Conservation (phyloP, 2,888 invertebrate genomes). For the Orthosia incerta region DNA sequence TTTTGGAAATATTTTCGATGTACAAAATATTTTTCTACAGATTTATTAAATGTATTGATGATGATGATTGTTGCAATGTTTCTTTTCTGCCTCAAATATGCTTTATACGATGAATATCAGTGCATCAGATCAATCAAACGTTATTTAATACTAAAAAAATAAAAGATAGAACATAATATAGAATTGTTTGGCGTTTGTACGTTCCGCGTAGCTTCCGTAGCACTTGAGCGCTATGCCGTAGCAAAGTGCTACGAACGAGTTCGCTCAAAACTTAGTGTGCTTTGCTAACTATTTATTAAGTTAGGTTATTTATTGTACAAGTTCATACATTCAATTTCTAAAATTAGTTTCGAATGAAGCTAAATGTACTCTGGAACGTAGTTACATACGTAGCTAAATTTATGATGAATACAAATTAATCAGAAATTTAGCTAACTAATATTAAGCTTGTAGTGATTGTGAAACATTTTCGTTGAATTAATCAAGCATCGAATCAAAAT, state of each 20-base stretch:
- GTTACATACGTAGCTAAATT: conserved; percentile 28
- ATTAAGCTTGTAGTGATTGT: neutral
- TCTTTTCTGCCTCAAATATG: neutral
- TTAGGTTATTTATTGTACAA: conserved; percentile 63
- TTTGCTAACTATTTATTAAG: conserved; percentile 62
- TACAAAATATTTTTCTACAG: too few species aligned
- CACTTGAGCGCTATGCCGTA: conserved; percentile 53
- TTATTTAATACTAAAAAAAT: neutral
- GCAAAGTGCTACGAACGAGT: conserved; percentile 55
- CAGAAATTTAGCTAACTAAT: conserved; percentile 15
- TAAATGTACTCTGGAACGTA: conserved; percentile 39
- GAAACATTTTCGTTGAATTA: conserved; percentile 9
- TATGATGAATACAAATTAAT: conserved; percentile 14
- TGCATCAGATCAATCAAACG: too few species aligned
- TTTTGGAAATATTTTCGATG: too few species aligned
- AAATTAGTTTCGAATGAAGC: conserved; percentile 50
- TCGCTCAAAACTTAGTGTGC: conserved; percentile 58
- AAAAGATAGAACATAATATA: conserved; percentile 24
- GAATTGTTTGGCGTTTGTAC: conserved; percentile 47
- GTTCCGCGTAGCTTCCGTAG: conserved; percentile 43
- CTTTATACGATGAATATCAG: too few species aligned
- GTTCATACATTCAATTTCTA: conserved; percentile 63
- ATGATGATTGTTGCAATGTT: neutral
- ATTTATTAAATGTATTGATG: too few species aligned
- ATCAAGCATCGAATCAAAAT: conserved; percentile 1